Base-by-base conservation (phyloP, 2,888 invertebrate species). In the Thyatira batis region DNA sequence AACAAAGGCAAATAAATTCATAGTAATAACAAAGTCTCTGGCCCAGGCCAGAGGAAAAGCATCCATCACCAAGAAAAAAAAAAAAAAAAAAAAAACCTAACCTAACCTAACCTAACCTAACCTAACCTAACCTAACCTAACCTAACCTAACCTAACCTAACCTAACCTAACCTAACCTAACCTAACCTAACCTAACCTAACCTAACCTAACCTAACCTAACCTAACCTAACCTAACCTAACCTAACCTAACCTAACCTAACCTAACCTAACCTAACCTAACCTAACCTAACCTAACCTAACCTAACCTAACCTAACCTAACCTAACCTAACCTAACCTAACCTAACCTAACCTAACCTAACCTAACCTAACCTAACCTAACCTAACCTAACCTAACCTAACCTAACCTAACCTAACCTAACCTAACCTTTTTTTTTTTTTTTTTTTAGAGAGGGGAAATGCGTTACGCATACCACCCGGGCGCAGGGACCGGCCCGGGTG, bases 121-220 rank as follows among this genome's bases (percentile, higher is more conserved):
- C 55, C 55, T 55, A 59, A 55, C 58, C 55, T 55, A 59, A 55
- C 58, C 55, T 55, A 59, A 53, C 58, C 53, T 51, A 53, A 45
- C 52, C 49, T 49, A 52, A 52, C 49, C 50, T 50, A 54, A 45
- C 53, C 51, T 43, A 54, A 55, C 54, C 50, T 46, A 50, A 50
- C 50, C 50, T 46, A 54, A 50, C 54, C 45, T 46, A 54, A 50
- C 54, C 50, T 46, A 54, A 50, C 50, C 45, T 46, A 54, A 50
- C 53, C 49, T 30, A 50, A 46, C 52, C 45, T 56, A 54, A 49
- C 53, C 44, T 49, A 53, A 49, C 53, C 49, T 49, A 53, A 49
- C 53, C 49, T 49, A 53, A 50, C 50, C 50, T 50, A 53, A 50
- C 53, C 50, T 50, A 53, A 50, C 50, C 53, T 50, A 53, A 53